Evolutionary conservation across 1,140 invertebrate genomes (phyloP), one percentile per base, ranked within the genome.

Genomic region (Macrobrachium rosenbergii): DNA sequence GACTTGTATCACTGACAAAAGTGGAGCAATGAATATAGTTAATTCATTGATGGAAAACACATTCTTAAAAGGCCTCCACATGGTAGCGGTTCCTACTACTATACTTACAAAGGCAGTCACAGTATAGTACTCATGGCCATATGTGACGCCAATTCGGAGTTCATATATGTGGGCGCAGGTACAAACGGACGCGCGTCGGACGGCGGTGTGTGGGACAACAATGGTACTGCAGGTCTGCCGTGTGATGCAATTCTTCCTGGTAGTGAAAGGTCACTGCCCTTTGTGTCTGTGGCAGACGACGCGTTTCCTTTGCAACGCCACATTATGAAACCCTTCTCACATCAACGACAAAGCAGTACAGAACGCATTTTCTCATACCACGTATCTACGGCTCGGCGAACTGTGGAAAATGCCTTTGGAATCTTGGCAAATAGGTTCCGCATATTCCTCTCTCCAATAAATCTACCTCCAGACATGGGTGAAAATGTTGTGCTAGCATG

Each of bases 321-420:
- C 62, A 82, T 82, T 7, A 67, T 69, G 63, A 82, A 82, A 82
- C 79, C 79, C 12, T 82, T 82, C 63, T n/a, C 63, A 67, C 62
- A 82, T 82, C 23, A 11, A 17, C 8, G 64, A 14, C 79, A 79
- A 82, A 82, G 6, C n/a, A 82, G 62, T 82, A 67, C 5, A 16
- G 23, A 67, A 82, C 79, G 62, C 14, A 82, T 43, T 69, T 82
- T 82, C 43, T 82, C 79, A 82, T 82, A 82, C 63, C 62, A 64
- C 0, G 0, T 82, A 11, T 67, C 62, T 69, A 12, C 62, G 63
- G 79, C 79, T 82, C 23, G 62, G 64, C 79, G 23, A 52, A 78
- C 43, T 6, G 45, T 78, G 45, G 43, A 78, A 78, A 78, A 78
- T 78, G 76, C 76, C 16, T 82, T 82, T 69, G 79, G 79, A 64